A percentile compares a stretch with the other conserved stretches of the same genome.
Conservation (phyloP, 2,113 vertebrate species). For the Gobiocypris rarus region DNA sequence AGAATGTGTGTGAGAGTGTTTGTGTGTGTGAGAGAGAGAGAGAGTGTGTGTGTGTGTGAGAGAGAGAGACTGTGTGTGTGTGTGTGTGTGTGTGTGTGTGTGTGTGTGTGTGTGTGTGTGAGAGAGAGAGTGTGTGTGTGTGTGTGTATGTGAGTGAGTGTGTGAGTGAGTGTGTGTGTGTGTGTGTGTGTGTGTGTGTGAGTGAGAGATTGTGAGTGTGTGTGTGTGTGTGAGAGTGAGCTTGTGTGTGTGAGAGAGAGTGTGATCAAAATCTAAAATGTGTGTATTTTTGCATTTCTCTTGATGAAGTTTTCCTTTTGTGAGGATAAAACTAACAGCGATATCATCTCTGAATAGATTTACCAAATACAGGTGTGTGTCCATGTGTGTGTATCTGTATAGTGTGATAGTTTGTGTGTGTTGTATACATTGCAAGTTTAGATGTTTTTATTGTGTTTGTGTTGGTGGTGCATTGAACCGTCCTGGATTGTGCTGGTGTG, state of each 20-base stretch:
- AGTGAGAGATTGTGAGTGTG: background rate
- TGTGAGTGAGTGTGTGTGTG: background rate
- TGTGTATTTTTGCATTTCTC: slow-evolving; percentile 51
- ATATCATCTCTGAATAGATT: slow-evolving; percentile 38
- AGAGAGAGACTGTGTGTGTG: background rate
- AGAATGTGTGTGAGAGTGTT: background rate
- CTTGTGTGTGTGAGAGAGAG: background rate
- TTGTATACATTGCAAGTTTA: background rate
- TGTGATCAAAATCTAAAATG: slow-evolving; percentile 30
- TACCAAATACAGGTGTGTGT: slow-evolving; percentile 21
- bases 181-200: too few relatives aligned
- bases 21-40: background rate
- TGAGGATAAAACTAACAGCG: slow-evolving; percentile 48
- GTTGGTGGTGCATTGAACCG: background rate
- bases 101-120: too few relatives aligned
- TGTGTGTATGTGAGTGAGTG: too few relatives aligned
- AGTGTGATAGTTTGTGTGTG: background rate
- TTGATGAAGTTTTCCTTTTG: slow-evolving; percentile 30
- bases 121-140: background rate
- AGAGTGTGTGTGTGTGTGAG: background rate
- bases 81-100: background rate
- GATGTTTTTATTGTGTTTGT: background rate
- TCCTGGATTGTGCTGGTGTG: background rate
- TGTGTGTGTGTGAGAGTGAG: background rate
- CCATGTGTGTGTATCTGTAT: slow-evolving; percentile 37